Conservation (phyloP, 2,797 vertebrate genomes). For the Strix occidentalis region DNA sequence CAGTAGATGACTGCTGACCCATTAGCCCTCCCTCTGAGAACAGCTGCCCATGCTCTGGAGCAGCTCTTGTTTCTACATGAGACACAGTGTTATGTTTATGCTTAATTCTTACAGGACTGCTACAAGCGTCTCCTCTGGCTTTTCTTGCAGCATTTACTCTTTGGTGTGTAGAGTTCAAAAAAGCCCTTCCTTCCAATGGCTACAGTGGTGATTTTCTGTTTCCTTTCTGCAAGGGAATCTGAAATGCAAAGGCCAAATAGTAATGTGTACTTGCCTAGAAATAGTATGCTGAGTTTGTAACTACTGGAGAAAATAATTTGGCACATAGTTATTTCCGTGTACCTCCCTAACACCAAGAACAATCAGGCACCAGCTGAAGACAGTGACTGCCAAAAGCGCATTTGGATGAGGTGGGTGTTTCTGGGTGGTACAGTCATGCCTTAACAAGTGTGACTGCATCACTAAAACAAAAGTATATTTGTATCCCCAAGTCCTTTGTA, state of each 20-base stretch:
- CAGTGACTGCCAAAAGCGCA: slow-evolving; percentile 36
- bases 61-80: background rate
- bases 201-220: background rate
- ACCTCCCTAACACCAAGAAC: slow-evolving; percentile 21
- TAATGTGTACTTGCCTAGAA: background rate
- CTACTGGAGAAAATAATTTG: slow-evolving; percentile 26
- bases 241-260: background rate
- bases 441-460: slow-evolving; percentile 25
- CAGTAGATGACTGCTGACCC: background rate
- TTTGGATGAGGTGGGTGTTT: slow-evolving; percentile 57
- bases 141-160: background rate
- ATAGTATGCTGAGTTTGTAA: slow-evolving; percentile 29
- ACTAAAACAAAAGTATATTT: background rate
- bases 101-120: background rate
- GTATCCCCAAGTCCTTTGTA: background rate
- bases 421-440: slow-evolving; percentile 51
- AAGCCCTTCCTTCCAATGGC: background rate
- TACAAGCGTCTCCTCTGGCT: background rate
- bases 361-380: slow-evolving; percentile 46
- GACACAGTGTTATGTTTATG: background rate
- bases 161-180: background rate
- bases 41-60: background rate
- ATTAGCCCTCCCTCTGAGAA: background rate
- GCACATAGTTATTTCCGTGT: background rate
- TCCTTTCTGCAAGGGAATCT: background rate